Evolutionary conservation across 2,888 invertebrate species (phyloP), one percentile per base, ranked within the genome.

Genomic region (Salpingus planirostris): DNA sequence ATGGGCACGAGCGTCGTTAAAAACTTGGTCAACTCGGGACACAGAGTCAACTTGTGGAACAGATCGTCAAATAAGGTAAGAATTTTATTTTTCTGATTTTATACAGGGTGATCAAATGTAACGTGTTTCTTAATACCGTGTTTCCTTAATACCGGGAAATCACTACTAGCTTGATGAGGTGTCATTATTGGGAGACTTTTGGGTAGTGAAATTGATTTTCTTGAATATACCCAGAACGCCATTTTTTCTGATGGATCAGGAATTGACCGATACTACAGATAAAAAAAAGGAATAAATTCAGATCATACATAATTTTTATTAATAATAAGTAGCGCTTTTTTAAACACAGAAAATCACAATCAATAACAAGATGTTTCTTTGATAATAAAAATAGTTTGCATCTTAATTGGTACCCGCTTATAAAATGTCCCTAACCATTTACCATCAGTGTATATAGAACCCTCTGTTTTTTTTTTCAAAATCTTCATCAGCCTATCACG

Each of bases 1-100:
- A 95, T 96, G 87, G 95, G 95, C 28, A 80, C 85, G 38, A 91
- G 91, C 13, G 87, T 96, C 57, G 92, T 95, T 11, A 92, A 91
- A 72, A 95, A 95, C 64, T 73, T 96, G 31, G 77, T 95, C 53
- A 84, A 87, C 64, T 90, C 92, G 3, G 93, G 93, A 0, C 95
- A 96, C 61, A 84, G 82, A 57, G 90, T 96, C 30, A 76, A 87
- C 46, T 80, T 96, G 31, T 96, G 93, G 93, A 95, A 93, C 69
- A 76, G 95, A 52, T 87, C 90, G 31, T 77, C 81, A 31, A 79
- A 83, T 38, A 95, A 92, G 86, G 88, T 89, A 71, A 70, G 81
- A 73, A 31, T 26, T 24, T 30, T 33, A 35, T 26, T 15, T n/a
- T 12, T 31, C 14, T 24, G n/a, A n/a, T n/a, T n/a, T n/a, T n/a